Evolutionary conservation across 2,888 invertebrate species (phyloP), one percentile per base, ranked within the genome.

Genomic region (Ophraella communa): DNA sequence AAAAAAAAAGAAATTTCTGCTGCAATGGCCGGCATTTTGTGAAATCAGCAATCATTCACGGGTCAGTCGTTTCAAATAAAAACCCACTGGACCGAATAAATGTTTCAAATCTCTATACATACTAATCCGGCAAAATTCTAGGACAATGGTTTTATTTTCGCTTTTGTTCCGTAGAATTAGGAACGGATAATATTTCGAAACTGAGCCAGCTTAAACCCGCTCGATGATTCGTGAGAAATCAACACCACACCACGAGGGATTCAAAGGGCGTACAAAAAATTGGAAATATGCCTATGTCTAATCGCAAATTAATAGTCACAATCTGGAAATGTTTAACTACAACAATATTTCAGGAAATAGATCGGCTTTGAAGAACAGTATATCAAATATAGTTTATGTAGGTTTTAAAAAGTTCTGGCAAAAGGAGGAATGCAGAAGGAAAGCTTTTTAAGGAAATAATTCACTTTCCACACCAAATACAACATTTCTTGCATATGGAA

Each of bases 71-170:
- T 68, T 63, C 67, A 69, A 72, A 71, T 71, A 65, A 69, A 65
- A 69, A 66, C 57, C 39, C 73, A 70, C 63, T 71, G 77, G 74
- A 73, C 75, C 75, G 72, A 71, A 69, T 71, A 72, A 75, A 73
- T 75, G 73, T 76, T 75, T 73, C 73, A 73, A 77, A 76, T 76
- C 76, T 73, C 73, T 70, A 73, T 76, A 73, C 75, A 75, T 72
- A 74, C 75, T 78, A 78, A 79, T 78, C 76, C 77, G 66, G 73
- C 73, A 74, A 78, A 78, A 78, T 75, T 77, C 77, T 75, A 74
- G 76, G 74, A 78, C 77, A 78, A 78, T 77, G 77, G 75, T 76
- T 76, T 75, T 74, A 78, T 78, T 77, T 73, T 72, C 73, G 74
- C 73, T 73, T 59, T 71, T 74, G 73, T 74, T 71, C 72, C 68